phyloP scores from a whole-genome alignment of 2,888 invertebrate species.

The Carterocephalus palaemon region DNA sequence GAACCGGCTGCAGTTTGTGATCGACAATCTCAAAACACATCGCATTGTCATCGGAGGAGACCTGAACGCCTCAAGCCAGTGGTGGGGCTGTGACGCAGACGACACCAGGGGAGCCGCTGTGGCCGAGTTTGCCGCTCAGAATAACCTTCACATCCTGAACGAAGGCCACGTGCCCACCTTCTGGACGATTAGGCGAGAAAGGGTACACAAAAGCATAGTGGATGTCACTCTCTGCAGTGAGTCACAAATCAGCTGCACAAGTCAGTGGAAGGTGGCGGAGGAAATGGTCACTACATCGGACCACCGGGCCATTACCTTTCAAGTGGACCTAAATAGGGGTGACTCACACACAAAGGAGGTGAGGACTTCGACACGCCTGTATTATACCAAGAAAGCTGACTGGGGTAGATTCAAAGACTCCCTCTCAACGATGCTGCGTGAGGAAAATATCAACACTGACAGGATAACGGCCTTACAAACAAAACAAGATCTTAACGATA shows the following conservation, averaged over 20 bases:
- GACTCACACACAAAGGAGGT: no score
- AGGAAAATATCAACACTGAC: no score
- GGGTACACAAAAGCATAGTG: slow-evolving; percentile 26
- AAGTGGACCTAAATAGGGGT: no score
- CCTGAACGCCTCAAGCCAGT: slow-evolving; percentile 19
- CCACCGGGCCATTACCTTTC: no score
- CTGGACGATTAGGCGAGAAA: slow-evolving; percentile 28
- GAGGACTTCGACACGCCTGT: no score
- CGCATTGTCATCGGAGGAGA: slow-evolving; percentile 20
- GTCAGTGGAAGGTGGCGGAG: not conserved
- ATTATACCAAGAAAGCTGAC: no score
- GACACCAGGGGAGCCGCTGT: slow-evolving; percentile 24
- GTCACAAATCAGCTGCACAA: not conserved
- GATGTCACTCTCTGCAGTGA: slow-evolving; percentile 36
- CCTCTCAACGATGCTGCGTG: no score
- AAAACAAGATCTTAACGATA: no score
- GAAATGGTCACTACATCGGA: no score
- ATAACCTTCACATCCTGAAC: slow-evolving; percentile 33
- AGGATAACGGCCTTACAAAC: no score
- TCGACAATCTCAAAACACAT: not conserved
- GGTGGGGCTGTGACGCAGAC: slow-evolving; percentile 24
- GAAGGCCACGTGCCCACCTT: slow-evolving; percentile 33
- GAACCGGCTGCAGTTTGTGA: not conserved
- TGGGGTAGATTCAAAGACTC: no score
- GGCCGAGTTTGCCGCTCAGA: slow-evolving; percentile 18